Conservation (phyloP, 1,140 invertebrate species). For the Aphis gossypii region DNA sequence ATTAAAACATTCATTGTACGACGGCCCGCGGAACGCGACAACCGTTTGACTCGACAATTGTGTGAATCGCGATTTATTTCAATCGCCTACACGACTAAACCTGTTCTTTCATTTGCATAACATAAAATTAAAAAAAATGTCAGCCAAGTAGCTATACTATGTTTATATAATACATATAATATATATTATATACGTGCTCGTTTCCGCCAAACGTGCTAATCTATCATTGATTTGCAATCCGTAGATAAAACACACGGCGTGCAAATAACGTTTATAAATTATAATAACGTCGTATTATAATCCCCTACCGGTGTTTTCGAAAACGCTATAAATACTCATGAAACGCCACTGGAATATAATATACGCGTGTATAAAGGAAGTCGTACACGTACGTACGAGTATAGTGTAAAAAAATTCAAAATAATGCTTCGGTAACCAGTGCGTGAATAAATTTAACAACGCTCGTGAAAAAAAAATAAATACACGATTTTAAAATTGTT, state of each 20-base stretch:
- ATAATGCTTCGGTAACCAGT: not conserved
- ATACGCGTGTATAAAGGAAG: not conserved
- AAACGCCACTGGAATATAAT: not conserved
- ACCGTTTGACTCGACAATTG: constrained; percentile 36
- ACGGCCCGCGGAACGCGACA: not conserved
- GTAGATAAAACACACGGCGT: not conserved
- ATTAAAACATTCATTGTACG: constrained; percentile 12
- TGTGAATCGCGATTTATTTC: constrained; percentile 44
- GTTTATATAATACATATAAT: not conserved
- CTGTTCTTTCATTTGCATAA: constrained; percentile 46
- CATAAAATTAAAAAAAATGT: not conserved
- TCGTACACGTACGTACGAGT: not conserved
- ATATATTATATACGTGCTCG: not conserved
- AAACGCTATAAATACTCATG: constrained; percentile 11
- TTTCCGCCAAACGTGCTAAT: constrained; percentile 50
- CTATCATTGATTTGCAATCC: constrained; percentile 1
- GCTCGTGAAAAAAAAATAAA: too few relatives aligned
- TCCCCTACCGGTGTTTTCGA: not conserved
- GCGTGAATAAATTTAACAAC: too few relatives aligned
- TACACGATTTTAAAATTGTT: too few relatives aligned
- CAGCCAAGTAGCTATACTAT: not conserved
- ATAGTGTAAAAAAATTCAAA: not conserved
- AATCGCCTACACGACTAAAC: constrained; percentile 39
- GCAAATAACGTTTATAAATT: constrained; percentile 32
- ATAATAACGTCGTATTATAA: not conserved